phyloP scores from a whole-genome alignment of 1,140 invertebrate species.

The Drosophila pruinosa region DNA sequence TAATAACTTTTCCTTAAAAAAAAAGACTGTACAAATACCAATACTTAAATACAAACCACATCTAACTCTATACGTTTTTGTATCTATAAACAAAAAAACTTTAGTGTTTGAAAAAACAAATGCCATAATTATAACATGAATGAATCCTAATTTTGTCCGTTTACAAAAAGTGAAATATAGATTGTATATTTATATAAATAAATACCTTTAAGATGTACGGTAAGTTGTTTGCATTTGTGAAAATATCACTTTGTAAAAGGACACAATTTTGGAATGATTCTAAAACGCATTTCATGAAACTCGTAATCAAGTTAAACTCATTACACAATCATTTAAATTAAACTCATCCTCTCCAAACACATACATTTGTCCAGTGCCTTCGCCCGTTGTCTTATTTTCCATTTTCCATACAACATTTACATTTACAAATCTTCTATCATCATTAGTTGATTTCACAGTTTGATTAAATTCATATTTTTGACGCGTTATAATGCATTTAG shows the following conservation, averaged over 20 bases:
- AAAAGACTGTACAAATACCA: constrained; percentile 44
- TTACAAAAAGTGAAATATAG: constrained; percentile 28
- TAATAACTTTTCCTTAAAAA: constrained; percentile 35
- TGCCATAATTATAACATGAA: constrained; percentile 14
- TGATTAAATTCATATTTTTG: constrained; percentile 39
- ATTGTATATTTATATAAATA: not conserved
- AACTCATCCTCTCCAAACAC: constrained; percentile 3
- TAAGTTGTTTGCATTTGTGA: constrained; percentile 26
- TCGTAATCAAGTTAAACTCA: constrained; percentile 42
- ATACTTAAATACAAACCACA: constrained; percentile 24
- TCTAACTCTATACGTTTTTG: constrained; percentile 65
- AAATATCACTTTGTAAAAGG: constrained; percentile 40
- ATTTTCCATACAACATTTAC: constrained; percentile 48
- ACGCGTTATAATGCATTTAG: constrained; percentile 27
- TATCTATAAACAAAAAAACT: constrained; percentile 44
- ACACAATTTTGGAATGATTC: constrained; percentile 48
- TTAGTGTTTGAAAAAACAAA: constrained; percentile 1
- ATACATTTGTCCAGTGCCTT: too few relatives aligned
- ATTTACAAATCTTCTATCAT: constrained; percentile 15
- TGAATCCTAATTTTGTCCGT: constrained; percentile 58
- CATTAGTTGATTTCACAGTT: constrained; percentile 38
- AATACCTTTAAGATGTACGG: constrained; percentile 6
- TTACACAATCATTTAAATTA: constrained; percentile 19
- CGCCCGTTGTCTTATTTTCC: not conserved
- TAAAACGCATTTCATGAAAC: constrained; percentile 54